These are phyloP conservation scores for Myodes glareolus DNA, from an alignment of 2,113 vertebrate species.

Conservation along the genomic window DNA sequence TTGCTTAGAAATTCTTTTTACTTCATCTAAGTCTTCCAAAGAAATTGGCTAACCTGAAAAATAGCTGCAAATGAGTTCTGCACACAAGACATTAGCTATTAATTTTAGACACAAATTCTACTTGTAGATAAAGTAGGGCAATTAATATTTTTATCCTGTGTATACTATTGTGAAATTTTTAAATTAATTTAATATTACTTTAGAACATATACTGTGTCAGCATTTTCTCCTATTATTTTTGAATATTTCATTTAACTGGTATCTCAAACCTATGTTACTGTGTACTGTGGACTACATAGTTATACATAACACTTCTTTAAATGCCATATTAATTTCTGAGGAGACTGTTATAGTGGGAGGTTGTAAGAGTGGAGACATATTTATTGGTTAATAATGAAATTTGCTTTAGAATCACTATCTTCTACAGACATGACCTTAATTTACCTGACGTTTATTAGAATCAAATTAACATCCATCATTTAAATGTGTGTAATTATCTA, in stretches of 20 bases:
- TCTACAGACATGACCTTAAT: slow-evolving; percentile 74
- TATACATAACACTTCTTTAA: slow-evolving; percentile 45
- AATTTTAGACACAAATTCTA: neutral
- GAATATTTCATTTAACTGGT: neutral
- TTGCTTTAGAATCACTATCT: slow-evolving; percentile 70
- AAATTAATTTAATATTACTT: neutral
- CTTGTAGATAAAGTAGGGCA: neutral
- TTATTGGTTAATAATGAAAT: slow-evolving; percentile 69
- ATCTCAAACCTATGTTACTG: neutral
- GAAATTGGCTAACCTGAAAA: neutral
- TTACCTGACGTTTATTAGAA: slow-evolving; percentile 72
- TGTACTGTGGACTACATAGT: slow-evolving; percentile 31
- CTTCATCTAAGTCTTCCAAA: neutral
- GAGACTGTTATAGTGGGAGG: slow-evolving; percentile 33
- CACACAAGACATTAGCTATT: neutral
- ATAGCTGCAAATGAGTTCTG: neutral
- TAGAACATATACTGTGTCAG: neutral
- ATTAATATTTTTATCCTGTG: neutral
- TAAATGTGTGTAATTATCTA: slow-evolving; percentile 76
- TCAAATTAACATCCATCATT: slow-evolving; percentile 79
- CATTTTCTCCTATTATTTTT: neutral
- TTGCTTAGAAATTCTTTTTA: neutral
- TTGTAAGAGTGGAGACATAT: slow-evolving; percentile 32
- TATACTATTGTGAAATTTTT: neutral
- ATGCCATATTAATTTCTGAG: slow-evolving; percentile 48